Conservation (phyloP, 2,113 vertebrate genomes). For the Rhagologus leucostigma region DNA sequence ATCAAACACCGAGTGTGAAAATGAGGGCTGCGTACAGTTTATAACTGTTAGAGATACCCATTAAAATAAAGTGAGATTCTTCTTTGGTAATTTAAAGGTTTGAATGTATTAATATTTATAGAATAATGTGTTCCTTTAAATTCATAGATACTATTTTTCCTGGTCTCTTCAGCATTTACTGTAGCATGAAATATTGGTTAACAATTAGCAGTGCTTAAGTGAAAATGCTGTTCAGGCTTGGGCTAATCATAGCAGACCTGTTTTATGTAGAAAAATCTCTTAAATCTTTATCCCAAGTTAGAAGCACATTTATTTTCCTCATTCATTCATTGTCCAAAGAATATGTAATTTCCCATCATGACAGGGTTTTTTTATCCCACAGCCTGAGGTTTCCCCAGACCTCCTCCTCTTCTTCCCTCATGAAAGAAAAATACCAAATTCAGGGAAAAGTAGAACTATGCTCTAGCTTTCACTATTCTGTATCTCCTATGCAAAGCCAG, state of each 20-base stretch:
- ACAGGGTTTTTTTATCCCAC: background rate
- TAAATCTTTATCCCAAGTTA: background rate
- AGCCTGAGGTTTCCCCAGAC: background rate
- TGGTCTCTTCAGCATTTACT: background rate
- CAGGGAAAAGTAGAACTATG: background rate
- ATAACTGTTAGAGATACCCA: background rate
- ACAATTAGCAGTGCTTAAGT: background rate
- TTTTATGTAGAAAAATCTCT: background rate
- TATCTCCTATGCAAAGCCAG: constrained; percentile 18
- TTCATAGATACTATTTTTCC: background rate
- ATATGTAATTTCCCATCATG: background rate
- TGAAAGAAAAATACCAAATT: background rate
- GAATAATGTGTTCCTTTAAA: background rate
- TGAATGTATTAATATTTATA: background rate
- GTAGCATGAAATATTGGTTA: background rate
- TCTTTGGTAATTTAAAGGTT: background rate
- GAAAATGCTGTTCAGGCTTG: background rate
- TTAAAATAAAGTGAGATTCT: background rate
- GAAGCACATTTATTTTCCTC: background rate
- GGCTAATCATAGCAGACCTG: background rate
- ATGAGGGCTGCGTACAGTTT: background rate
- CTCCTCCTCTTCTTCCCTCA: background rate
- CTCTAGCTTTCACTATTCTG: background rate
- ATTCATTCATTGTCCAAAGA: background rate
- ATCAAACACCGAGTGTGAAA: background rate